Evolutionary conservation across 2,113 vertebrate genomes (phyloP).

Genomic region (Microtus montanus): DNA sequence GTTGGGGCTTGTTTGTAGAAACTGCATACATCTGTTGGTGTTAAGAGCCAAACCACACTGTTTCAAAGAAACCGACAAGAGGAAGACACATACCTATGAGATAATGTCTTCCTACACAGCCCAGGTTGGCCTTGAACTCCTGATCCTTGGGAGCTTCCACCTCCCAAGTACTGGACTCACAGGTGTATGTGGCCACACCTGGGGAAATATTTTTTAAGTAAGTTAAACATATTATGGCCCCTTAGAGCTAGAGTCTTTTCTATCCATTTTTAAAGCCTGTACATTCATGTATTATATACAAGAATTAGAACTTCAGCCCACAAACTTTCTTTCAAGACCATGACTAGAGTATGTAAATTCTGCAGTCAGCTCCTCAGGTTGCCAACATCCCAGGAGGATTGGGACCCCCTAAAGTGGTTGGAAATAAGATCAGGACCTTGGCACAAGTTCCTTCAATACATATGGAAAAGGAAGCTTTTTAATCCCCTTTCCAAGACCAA

Average conservation of each 20-base stretch:
- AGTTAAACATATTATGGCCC: not conserved
- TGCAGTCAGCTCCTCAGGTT: not conserved
- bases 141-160: not conserved
- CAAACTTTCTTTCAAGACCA: not conserved
- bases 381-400: not conserved
- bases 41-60: no score
- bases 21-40: no score
- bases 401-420: not conserved
- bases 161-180: not conserved
- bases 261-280: not conserved
- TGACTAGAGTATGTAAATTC: not conserved
- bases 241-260: not conserved
- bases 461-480: not conserved
- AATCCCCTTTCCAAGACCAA: constrained; percentile 4
- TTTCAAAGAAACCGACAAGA: no score
- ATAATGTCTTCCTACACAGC: not conserved
- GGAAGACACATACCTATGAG: not conserved
- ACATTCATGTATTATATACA: not conserved
- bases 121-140: not conserved
- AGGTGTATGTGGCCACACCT: not conserved
- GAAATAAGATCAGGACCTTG: not conserved
- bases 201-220: not conserved
- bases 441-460: not conserved
- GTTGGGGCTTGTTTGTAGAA: not conserved
- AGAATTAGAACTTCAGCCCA: not conserved